A percentile compares a stretch with the other conserved stretches of the same genome.
phyloP scores from a whole-genome alignment of 2,888 invertebrate species.

The Caenorhabditis uteleia region DNA sequence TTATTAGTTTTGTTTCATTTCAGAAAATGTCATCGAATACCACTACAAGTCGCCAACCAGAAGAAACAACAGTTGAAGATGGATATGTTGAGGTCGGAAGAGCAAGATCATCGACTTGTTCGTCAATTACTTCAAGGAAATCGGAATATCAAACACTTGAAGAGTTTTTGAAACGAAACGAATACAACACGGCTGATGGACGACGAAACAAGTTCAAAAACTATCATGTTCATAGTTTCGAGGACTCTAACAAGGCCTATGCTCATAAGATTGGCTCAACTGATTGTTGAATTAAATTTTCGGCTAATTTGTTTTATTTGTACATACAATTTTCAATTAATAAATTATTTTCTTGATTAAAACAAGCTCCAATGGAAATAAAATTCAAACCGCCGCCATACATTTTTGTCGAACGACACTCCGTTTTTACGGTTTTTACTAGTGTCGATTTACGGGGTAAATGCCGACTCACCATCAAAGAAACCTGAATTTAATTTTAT shows the following conservation, averaged over 20 bases:
- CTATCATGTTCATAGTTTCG: conserved; percentile 29
- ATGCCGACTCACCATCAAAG: no score
- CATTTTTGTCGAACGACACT: no score
- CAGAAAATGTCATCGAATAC: no score
- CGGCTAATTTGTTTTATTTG: neutral
- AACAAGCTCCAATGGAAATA: no score
- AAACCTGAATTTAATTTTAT: no score
- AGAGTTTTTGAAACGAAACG: conserved; percentile 31
- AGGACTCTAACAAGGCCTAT: conserved; percentile 28
- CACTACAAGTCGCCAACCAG: no score
- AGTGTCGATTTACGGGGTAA: no score
- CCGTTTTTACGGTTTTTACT: no score
- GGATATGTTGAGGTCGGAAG: conserved; percentile 29
- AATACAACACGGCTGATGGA: conserved; percentile 20
- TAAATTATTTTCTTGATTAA: no score
- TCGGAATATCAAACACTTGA: conserved; percentile 21
- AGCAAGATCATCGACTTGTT: conserved; percentile 18
- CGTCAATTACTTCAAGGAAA: conserved; percentile 20
- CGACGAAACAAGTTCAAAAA: conserved; percentile 21
- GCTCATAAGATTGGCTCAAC: neutral
- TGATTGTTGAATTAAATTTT: conserved; percentile 1
- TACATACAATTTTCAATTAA: conserved; percentile 4
- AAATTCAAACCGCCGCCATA: no score
- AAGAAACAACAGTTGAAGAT: conserved; percentile 17
- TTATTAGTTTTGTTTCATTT: no score